phyloP scores from a whole-genome alignment of 2,888 invertebrate species.

The Aleiodes leptofemur region DNA sequence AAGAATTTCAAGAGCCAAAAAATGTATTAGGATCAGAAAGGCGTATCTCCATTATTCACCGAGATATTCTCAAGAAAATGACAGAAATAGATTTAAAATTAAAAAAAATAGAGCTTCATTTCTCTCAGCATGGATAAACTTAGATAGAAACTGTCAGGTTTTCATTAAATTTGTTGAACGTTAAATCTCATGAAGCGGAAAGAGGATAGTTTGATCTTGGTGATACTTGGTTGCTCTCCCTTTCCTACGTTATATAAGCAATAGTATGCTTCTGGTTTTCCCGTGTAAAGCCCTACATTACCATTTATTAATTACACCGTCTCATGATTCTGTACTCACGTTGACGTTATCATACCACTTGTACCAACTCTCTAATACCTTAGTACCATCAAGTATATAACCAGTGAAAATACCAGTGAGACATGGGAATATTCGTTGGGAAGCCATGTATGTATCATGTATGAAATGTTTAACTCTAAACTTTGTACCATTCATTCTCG shows the following conservation, averaged over 20 bases:
- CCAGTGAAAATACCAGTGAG: too few relatives aligned
- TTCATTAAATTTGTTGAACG: neutral
- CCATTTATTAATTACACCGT: constrained; percentile 57
- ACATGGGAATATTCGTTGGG: too few relatives aligned
- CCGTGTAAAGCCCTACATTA: constrained; percentile 53
- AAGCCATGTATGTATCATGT: too few relatives aligned
- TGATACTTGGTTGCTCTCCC: constrained; percentile 11
- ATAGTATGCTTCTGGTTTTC: constrained; percentile 49
- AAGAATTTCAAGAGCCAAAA: too few relatives aligned
- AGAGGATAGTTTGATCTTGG: constrained; percentile 18
- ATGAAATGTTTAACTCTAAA: too few relatives aligned
- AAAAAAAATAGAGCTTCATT: neutral
- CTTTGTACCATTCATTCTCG: too few relatives aligned
- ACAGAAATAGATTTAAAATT: too few relatives aligned
- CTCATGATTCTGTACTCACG: constrained; percentile 36
- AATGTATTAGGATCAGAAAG: too few relatives aligned
- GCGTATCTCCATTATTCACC: too few relatives aligned
- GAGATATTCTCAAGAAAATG: too few relatives aligned
- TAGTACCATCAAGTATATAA: too few relatives aligned
- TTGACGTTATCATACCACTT: constrained; percentile 17
- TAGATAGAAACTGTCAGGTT: neutral
- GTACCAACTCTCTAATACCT: constrained; percentile 3
- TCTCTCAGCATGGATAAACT: neutral
- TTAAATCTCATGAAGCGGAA: constrained; percentile 1
- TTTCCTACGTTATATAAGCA: constrained; percentile 53